Percentiles rank a stretch among this genome's conserved stretches.
These are phyloP conservation scores for Aelia acuminata DNA, from an alignment of 2,888 invertebrate genomes.

Conservation along the genomic window DNA sequence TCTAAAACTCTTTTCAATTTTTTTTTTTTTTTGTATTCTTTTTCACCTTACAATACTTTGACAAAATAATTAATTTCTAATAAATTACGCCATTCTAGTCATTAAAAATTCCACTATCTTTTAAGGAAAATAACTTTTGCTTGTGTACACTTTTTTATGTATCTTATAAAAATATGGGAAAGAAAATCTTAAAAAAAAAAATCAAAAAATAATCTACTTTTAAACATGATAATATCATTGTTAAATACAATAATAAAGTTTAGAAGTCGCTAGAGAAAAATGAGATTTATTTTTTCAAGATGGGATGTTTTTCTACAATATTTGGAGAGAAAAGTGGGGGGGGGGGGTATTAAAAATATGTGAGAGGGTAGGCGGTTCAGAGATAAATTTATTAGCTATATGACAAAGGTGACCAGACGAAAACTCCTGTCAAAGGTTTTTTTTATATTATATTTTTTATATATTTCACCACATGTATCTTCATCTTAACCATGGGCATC, in stretches of 20 bases:
- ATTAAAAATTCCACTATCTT: too few relatives aligned
- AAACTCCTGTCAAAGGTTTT: conserved; percentile 40
- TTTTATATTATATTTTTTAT: conserved; percentile 10
- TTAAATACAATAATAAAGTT: background rate
- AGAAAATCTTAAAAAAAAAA: too few relatives aligned
- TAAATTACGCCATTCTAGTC: too few relatives aligned
- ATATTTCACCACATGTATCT: conserved; percentile 12
- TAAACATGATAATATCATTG: background rate
- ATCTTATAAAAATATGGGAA: too few relatives aligned
- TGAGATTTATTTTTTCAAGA: background rate
- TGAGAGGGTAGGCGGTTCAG: background rate
- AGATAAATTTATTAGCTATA: conserved; percentile 33
- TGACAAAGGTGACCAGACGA: background rate
- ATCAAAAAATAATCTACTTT: background rate
- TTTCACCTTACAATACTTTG: too few relatives aligned
- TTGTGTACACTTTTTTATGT: too few relatives aligned
- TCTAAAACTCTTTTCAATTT: too few relatives aligned
- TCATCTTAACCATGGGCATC: background rate
- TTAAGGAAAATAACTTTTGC: too few relatives aligned
- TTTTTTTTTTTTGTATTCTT: too few relatives aligned
- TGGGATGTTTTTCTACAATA: background rate
- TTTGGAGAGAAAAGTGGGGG: too few relatives aligned
- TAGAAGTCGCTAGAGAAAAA: background rate
- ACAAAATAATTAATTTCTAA: too few relatives aligned
- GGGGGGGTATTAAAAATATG: conserved; percentile 31